Evolutionary conservation across 2,888 invertebrate genomes (phyloP), one percentile per base, ranked within the genome.

Genomic region (Eulithis prunata): DNA sequence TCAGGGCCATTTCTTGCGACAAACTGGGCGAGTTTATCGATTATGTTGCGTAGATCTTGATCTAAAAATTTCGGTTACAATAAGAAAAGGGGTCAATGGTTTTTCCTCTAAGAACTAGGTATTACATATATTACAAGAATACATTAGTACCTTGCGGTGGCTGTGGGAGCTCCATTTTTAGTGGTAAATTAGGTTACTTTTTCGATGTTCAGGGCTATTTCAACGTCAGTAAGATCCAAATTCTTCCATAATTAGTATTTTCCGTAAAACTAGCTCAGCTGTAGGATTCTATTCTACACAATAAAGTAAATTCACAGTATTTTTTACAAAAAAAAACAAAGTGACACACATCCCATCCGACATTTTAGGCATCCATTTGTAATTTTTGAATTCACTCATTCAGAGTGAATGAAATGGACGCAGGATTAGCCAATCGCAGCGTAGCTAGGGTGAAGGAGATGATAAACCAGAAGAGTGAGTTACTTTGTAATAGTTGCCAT

Each of bases 1-100:
- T 99, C 99, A n/a, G 98, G 98, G 61, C 99, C 99, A 96, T 99
- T 99, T 91, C 99, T 94, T 67, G 99, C 99, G 75, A 99, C 99
- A 95, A 99, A 99, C 90, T 98, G 98, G 12, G 99, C 99, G 79
- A 99, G 94, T 94, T 99, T 99, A 94, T 99, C 99, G 82, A 99
- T 99, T 83, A 99, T 99, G 94, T 98, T 99, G 84, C 97, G 96
- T 82, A 99, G 95, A 87, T 99, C 98, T 82, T 96, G 96, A 94
- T 99, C 99, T 97, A 86, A 72, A 93, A 90, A 65, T 69, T 65
- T 36, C 13, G 67, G 53, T 21, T 43, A 28, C 11, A 52, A 57
- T 51, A 38, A 49, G 47, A 49, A 56, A 11, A 55, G 32, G 32
- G 32, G 32, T 32, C 6, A 8, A 11, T 41, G 1, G 36, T 36